Conservation (phyloP, 2,888 invertebrate species). For the Nematopogon swammerdamellus region DNA sequence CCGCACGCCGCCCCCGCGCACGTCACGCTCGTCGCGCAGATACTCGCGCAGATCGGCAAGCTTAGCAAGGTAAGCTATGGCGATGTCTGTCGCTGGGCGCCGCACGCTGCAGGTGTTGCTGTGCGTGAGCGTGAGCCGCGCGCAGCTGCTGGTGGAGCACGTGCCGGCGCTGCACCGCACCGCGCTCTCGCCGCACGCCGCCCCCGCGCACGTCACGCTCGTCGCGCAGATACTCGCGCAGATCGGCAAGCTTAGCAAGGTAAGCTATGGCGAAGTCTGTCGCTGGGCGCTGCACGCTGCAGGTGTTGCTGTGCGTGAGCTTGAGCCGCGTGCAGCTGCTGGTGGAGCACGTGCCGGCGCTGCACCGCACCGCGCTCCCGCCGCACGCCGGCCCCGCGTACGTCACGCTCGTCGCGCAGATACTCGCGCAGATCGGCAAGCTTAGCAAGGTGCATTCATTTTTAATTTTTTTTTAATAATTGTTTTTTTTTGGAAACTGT, state of each 20-base stretch:
- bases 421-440: slow-evolving; percentile 69
- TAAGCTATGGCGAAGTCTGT: no score
- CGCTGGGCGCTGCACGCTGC: no score
- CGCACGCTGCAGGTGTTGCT: slow-evolving; percentile 62
- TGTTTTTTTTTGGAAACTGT: no score
- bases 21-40: slow-evolving; percentile 64
- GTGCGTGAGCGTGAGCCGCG: slow-evolving; percentile 68
- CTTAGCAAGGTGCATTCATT: slow-evolving; percentile 70
- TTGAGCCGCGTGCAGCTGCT: slow-evolving; percentile 67
- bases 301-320: slow-evolving; percentile 73
- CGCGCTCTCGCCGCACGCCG: slow-evolving; percentile 54
- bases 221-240: slow-evolving; percentile 69
- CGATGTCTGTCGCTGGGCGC: no score
- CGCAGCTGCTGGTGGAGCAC: slow-evolving; percentile 69
- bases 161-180: slow-evolving; percentile 64
- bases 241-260: slow-evolving; percentile 68
- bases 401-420: slow-evolving; percentile 64
- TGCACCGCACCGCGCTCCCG: slow-evolving; percentile 60
- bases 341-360: slow-evolving; percentile 65
- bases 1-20: slow-evolving; percentile 63
- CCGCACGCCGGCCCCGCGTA: slow-evolving; percentile 63
- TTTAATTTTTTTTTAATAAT: no score
- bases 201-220: slow-evolving; percentile 62
- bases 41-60: slow-evolving; percentile 69
- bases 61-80: slow-evolving; percentile 62